These are phyloP conservation scores for Masticophis lateralis DNA, from an alignment of 2,797 vertebrate genomes.

Conservation along the genomic window DNA sequence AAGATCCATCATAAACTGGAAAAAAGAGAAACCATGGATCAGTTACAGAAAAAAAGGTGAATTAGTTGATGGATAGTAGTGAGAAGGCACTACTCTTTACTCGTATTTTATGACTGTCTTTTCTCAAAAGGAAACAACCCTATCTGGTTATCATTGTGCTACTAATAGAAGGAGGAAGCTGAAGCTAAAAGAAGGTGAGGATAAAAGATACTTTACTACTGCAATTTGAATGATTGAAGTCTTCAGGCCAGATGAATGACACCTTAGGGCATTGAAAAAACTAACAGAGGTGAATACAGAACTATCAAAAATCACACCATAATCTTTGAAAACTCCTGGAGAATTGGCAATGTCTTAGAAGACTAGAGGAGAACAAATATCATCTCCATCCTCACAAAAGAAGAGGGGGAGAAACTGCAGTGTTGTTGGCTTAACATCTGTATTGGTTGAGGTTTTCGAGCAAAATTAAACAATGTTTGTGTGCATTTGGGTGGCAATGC, in stretches of 20 bases:
- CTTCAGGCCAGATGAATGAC: background rate
- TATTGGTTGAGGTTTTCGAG: background rate
- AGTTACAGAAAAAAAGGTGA: background rate
- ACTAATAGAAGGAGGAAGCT: background rate
- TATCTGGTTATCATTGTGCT: background rate
- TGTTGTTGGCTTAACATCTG: background rate
- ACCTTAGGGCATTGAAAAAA: background rate
- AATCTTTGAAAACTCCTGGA: background rate
- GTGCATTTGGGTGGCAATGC: background rate
- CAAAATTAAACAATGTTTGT: background rate
- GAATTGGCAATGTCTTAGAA: background rate
- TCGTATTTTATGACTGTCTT: background rate
- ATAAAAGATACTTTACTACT: background rate
- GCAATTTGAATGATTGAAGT: background rate
- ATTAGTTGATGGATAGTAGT: background rate
- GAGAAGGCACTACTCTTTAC: background rate
- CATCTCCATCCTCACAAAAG: background rate
- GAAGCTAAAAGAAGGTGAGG: background rate
- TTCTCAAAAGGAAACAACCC: background rate
- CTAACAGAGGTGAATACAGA: background rate
- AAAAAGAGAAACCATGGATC: background rate
- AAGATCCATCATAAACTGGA: background rate
- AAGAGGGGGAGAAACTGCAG: background rate
- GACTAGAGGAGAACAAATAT: background rate
- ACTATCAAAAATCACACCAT: background rate